phyloP scores from a whole-genome alignment of 2,113 vertebrate species.

The Pterocles orientalis region DNA sequence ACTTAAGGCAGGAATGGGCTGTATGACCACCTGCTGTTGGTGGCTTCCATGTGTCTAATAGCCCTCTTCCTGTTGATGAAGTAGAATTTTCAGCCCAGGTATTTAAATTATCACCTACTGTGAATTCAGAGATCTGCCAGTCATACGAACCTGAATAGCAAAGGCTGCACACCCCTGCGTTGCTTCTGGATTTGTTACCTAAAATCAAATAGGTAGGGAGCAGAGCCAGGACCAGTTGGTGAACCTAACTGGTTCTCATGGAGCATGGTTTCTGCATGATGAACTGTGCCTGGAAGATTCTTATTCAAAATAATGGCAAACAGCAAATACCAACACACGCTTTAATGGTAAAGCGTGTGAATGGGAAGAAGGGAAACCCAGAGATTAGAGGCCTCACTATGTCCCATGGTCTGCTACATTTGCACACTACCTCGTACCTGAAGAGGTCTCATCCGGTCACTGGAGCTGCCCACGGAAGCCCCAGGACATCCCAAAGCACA shows the following conservation, averaged over 20 bases:
- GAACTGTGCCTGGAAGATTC: neutral
- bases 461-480: neutral
- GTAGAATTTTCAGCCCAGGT: neutral
- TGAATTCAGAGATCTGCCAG: neutral
- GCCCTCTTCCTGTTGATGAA: neutral
- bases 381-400: neutral
- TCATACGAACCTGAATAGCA: neutral
- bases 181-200: neutral
- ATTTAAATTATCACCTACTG: neutral
- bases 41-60: neutral
- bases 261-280: neutral
- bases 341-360: neutral
- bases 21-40: neutral
- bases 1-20: neutral
- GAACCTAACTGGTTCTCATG: fast-evolving
- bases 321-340: neutral
- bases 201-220: neutral
- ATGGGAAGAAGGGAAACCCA: neutral
- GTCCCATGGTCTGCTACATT: neutral
- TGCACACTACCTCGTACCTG: neutral
- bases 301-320: neutral
- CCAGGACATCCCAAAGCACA: neutral
- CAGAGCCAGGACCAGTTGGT: neutral
- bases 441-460: neutral
- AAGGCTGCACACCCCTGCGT: neutral